These are phyloP conservation scores for Bombyx huttoni DNA, from an alignment of 2,888 invertebrate species.

Conservation along the genomic window DNA sequence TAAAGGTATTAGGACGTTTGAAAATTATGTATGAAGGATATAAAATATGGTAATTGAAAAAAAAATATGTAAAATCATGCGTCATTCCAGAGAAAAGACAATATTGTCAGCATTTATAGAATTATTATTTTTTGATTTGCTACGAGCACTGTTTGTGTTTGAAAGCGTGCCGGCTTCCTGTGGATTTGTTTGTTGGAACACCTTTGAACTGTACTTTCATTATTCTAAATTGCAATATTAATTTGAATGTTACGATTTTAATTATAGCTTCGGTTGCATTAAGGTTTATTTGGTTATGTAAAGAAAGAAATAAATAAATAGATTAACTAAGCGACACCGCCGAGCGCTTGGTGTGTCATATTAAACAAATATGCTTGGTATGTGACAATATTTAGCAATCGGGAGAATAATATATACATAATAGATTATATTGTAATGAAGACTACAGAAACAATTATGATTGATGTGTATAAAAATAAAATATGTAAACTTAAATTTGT, in stretches of 20 bases:
- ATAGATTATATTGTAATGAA: slow-evolving; percentile 56
- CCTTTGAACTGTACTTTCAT: too few relatives aligned
- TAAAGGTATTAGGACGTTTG: slow-evolving; percentile 30
- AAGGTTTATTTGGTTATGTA: background rate
- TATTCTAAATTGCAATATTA: slow-evolving; percentile 10
- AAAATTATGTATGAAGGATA: slow-evolving; percentile 21
- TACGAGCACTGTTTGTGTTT: background rate
- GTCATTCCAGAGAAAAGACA: slow-evolving; percentile 73
- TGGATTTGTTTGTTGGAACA: too few relatives aligned
- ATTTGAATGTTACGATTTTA: slow-evolving; percentile 5
- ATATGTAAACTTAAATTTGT: slow-evolving; percentile 59
- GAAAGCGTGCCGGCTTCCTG: background rate
- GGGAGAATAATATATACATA: slow-evolving; percentile 36
- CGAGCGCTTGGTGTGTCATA: slow-evolving; percentile 42
- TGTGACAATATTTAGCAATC: slow-evolving; percentile 71
- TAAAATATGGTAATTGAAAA: slow-evolving; percentile 20
- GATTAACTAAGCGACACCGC: slow-evolving; percentile 23
- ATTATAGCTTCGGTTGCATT: slow-evolving; percentile 11
- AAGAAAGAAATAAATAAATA: background rate
- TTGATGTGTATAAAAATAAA: slow-evolving; percentile 72
- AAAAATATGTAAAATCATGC: slow-evolving; percentile 14
- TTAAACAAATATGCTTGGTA: slow-evolving; percentile 54
- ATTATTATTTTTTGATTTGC: slow-evolving; percentile 34
- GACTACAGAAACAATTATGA: slow-evolving; percentile 66
- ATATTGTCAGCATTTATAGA: slow-evolving; percentile 70